Conservation (phyloP, 1,140 invertebrate species). For the Yoshiicerus persimilis region DNA sequence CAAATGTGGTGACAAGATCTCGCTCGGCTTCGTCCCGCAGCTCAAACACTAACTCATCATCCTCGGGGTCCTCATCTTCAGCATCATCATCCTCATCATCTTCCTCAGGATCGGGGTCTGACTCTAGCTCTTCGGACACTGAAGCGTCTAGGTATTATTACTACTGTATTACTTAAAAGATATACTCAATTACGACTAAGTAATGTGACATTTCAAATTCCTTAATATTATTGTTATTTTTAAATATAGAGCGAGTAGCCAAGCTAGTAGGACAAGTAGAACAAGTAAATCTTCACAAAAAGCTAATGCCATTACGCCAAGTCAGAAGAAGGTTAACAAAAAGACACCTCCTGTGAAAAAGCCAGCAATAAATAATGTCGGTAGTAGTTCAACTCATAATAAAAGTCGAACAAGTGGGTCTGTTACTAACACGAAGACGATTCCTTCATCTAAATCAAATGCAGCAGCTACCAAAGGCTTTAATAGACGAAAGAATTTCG, state of each 20-base stretch:
- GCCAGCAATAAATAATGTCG: not conserved
- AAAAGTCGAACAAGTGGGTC: slow-evolving; percentile 32
- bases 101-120: slow-evolving; percentile 29
- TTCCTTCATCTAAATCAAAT: not conserved
- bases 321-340: not conserved
- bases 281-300: slow-evolving; percentile 31
- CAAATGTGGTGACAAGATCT: slow-evolving; percentile 19
- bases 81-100: slow-evolving; percentile 25
- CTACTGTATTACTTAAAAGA: too few species aligned
- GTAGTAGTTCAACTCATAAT: not conserved
- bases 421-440: slow-evolving; percentile 38
- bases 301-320: slow-evolving; percentile 1
- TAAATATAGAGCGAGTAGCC: not conserved
- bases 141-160: slow-evolving; percentile 35
- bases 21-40: slow-evolving; percentile 27
- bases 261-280: slow-evolving; percentile 25
- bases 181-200: not conserved
- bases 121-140: slow-evolving; percentile 37
- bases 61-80: slow-evolving; percentile 30
- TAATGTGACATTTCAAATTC: not conserved
- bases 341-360: slow-evolving; percentile 16
- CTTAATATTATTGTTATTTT: not conserved
- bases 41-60: slow-evolving; percentile 2
- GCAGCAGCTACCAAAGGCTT: not conserved
- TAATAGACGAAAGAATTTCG: slow-evolving; percentile 15